phyloP scores from a whole-genome alignment of 1,140 invertebrate species.

The Proctacanthus coquilletti region DNA sequence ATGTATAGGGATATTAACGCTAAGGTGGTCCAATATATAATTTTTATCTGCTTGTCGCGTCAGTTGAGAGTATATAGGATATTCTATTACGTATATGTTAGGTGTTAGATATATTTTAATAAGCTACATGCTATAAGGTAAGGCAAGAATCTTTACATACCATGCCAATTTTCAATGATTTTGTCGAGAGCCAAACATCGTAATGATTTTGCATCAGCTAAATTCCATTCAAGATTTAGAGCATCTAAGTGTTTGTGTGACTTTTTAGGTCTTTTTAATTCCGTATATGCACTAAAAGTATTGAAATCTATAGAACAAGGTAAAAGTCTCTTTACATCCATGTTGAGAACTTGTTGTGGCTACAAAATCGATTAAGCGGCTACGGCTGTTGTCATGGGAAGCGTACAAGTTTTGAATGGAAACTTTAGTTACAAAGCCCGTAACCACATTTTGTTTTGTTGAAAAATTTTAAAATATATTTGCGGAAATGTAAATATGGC shows the following conservation, averaged over 20 bases:
- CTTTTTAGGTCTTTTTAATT: constrained; percentile 16
- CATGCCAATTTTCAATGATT: constrained; percentile 28
- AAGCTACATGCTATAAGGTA: constrained; percentile 3
- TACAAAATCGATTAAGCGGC: no score
- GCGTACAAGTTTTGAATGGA: no score
- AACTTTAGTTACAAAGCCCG: no score
- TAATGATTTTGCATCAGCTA: constrained; percentile 25
- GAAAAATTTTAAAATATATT: no score
- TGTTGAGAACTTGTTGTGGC: no score
- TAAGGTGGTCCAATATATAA: constrained; percentile 28
- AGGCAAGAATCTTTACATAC: constrained; percentile 12
- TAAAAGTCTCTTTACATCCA: no score
- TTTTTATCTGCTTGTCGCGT: constrained; percentile 24
- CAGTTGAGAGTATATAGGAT: constrained; percentile 24
- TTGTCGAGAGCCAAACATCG: constrained; percentile 28
- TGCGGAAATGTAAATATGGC: no score
- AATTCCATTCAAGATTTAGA: constrained; percentile 16
- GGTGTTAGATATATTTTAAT: not conserved
- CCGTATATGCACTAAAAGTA: constrained; percentile 28
- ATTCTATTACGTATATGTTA: constrained; percentile 12
- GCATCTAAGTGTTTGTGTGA: constrained; percentile 20
- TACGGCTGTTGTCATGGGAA: no score
- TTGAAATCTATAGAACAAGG: constrained; percentile 24
- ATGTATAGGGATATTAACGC: constrained; percentile 26
- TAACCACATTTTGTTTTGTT: no score